Conservation (phyloP, 2,888 invertebrate species). For the Drosophila recens region DNA sequence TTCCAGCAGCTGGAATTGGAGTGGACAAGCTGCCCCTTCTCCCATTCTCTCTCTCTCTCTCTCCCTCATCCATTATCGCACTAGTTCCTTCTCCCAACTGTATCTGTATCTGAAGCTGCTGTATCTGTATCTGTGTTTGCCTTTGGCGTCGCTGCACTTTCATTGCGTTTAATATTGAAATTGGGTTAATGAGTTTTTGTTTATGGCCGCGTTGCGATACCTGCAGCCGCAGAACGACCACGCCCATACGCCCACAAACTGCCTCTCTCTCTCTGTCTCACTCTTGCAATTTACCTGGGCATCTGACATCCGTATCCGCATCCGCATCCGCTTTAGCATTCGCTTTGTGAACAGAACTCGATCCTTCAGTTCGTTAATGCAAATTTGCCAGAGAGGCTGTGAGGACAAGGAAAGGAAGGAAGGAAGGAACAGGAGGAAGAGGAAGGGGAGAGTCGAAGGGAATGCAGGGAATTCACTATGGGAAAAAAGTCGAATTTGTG, state of each 20-base stretch:
- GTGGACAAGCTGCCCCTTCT: constrained; percentile 3
- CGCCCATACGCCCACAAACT: constrained; percentile 7
- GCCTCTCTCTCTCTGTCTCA: not conserved
- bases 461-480: not conserved
- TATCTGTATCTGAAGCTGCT: constrained; percentile 7
- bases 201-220: constrained; percentile 54
- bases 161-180: constrained; percentile 70
- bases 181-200: constrained; percentile 79
- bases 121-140: constrained; percentile 23
- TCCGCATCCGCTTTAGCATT: constrained; percentile 40
- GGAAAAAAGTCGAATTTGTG: too few species aligned
- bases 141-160: constrained; percentile 59
- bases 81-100: not conserved
- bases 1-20: constrained; percentile 6
- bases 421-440: not conserved
- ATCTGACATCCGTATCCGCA: constrained; percentile 25
- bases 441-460: not conserved
- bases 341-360: constrained; percentile 43
- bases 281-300: constrained; percentile 4
- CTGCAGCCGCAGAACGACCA: constrained; percentile 16
- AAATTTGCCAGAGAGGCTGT: constrained; percentile 49
- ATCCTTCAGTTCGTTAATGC: constrained; percentile 50
- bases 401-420: not conserved
- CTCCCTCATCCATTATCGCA: not conserved
- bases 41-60: not conserved